Evolutionary conservation across 2,888 invertebrate species (phyloP), one percentile per base, ranked within the genome.

Genomic region (Drosophila testacea): DNA sequence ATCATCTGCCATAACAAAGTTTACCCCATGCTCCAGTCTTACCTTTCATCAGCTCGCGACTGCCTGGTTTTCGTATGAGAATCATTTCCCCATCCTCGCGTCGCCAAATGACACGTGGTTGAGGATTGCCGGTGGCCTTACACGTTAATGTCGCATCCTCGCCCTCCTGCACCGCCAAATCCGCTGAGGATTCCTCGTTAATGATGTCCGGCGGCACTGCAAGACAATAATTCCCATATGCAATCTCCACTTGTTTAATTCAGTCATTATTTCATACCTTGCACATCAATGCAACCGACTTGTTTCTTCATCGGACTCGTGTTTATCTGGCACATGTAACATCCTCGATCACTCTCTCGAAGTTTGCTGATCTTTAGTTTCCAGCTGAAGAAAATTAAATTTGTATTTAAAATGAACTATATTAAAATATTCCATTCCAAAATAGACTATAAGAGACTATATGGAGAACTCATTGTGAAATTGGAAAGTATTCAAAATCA

Each of bases 251-350:
- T 16, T 9, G 11, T 1, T 0, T 9, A 6, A 1, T 1, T 4
- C 27, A n/a, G 11, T 4, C 10, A 16, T 1, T 1, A 0, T 4
- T 34, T 39, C 77, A 94, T 92, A 97, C 97, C 97, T 91, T 96
- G 96, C 22, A 97, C 97, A 91, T 97, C 97, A 68, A 97, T 94
- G 91, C 97, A 97, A 7, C 97, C 97, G 62, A 96, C 94, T 93
- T 97, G 96, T 91, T 96, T 96, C 93, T 96, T 97, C 96, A 97
- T 96, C 60, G 95, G 95, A 71, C 95, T 96, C 1, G 97, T 97
- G 93, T 97, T 97, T 89, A 97, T 97, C 94, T 97, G 97, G 91
- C 97, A 97, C 96, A 97, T 97, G 93, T 97, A 97, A 91, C 97
- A 97, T 69, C 96, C 97, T 48, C 96, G 94, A 92, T 97, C 97